A percentile compares a stretch with the other conserved stretches of the same genome.
Evolutionary conservation across 1,140 invertebrate species (phyloP).

Genomic region (Heliconius nattereri): DNA sequence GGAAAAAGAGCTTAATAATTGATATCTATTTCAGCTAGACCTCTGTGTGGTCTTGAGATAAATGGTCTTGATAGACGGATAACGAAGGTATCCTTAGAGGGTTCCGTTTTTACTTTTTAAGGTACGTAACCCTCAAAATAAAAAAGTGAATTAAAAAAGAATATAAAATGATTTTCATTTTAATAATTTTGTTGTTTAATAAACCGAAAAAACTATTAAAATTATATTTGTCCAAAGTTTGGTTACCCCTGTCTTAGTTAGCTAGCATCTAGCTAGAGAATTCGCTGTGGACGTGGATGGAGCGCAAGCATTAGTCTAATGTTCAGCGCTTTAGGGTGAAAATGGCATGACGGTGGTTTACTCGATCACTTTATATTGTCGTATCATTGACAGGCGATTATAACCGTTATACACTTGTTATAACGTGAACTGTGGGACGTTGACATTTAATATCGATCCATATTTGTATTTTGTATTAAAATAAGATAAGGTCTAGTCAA

Average conservation of each 20-base stretch:
- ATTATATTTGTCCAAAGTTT: constrained; percentile 25
- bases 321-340: constrained; percentile 62
- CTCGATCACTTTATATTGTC: constrained; percentile 53
- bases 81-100: too few relatives aligned
- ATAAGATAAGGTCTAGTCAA: not conserved
- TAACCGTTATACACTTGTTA: constrained; percentile 62
- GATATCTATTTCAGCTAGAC: too few relatives aligned
- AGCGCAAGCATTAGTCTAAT: constrained; percentile 65
- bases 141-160: too few relatives aligned
- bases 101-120: too few relatives aligned
- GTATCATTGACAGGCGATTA: constrained; percentile 66
- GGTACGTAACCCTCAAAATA: too few relatives aligned
- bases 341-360: constrained; percentile 58
- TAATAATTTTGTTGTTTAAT: too few relatives aligned
- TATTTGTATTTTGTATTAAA: not conserved
- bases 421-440: constrained; percentile 35
- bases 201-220: too few relatives aligned
- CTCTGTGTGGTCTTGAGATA: too few relatives aligned
- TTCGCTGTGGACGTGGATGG: constrained; percentile 64
- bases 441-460: constrained; percentile 48
- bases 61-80: too few relatives aligned
- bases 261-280: constrained; percentile 55
- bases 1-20: too few relatives aligned
- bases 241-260: constrained; percentile 45
- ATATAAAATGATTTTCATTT: too few relatives aligned